phyloP scores from a whole-genome alignment of 2,888 invertebrate species.

The Diarsia dahlii region DNA sequence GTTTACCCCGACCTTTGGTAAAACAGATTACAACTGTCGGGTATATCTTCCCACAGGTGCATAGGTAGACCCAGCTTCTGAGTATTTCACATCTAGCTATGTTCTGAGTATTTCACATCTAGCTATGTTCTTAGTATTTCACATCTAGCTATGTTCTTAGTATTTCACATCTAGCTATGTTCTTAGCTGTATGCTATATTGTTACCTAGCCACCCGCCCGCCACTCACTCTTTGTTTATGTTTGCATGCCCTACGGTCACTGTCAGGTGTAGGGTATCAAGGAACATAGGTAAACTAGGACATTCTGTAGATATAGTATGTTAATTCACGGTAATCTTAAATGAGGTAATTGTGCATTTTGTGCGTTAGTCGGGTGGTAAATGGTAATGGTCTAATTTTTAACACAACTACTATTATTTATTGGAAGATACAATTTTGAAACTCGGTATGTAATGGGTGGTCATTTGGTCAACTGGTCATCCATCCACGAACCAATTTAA shows the following conservation, averaged over 20 bases:
- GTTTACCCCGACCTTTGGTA: not conserved
- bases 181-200: slow-evolving; percentile 15
- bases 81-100: slow-evolving; percentile 33
- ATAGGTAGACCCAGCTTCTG: slow-evolving; percentile 18
- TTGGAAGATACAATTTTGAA: not conserved
- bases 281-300: not conserved
- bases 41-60: not conserved
- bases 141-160: no score
- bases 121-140: not conserved
- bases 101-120: slow-evolving; percentile 5
- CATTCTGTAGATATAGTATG: not conserved
- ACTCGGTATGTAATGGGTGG: no score
- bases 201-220: slow-evolving; percentile 48
- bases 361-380: no score
- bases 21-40: not conserved
- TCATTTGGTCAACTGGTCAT: no score
- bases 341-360: not conserved
- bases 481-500: no score
- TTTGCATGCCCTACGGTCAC: slow-evolving; percentile 74
- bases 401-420: no score
- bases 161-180: slow-evolving; percentile 21
- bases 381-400: no score
- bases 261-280: slow-evolving; percentile 42
- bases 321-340: no score
- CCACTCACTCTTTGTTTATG: slow-evolving; percentile 75